Evolutionary conservation across 2,113 vertebrate genomes (phyloP), one percentile per base, ranked within the genome.

Genomic region (Chionomys nivalis): DNA sequence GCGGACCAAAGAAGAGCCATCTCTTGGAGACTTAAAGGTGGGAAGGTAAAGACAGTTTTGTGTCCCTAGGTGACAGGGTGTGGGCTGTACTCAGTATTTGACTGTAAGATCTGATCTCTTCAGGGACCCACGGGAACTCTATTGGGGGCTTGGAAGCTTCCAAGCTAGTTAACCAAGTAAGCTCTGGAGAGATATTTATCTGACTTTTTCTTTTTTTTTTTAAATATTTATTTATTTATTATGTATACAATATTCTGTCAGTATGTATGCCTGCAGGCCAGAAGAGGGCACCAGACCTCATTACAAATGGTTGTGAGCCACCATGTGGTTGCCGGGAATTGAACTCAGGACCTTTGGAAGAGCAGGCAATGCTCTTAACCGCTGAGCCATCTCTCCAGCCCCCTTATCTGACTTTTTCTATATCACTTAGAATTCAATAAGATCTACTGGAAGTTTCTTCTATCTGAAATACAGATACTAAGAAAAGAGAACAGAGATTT

Each of bases 21-120:
- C 86, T 93, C 73, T 91, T 9, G 76, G 77, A 75, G 36, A 68
- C 90, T 93, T 85, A 63, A 81, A 93, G 73, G 73, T 44, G 26
- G 42, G 78, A 89, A 72, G 47, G 7, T 86, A 65, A 89, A n/a
- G 58, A 89, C n/a, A 55, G 24, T 44, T 16, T 26, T 81, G 23
- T 68, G 31, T 93, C 13, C 31, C 55, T 61, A 19, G 14, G 8
- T 33, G 17, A 31, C 9, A 0, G 23, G 5, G 9, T 24, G 73
- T 63, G 77, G 26, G 26, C 36, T 44, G 7, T 23, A 44, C 23
- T 72, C 14, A 5, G 28, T 65, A 31, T 55, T 66, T 92, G 36
- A 28, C 31, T 87, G 4, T 82, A 66, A 44, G 21, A 52, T n/a
- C 52, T 87, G 23, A 0, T 81, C 6, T 55, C 31, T 70, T 81